Evolutionary conservation across 1,140 invertebrate species (phyloP).

Genomic region (Scaptodrosophila lebanonensis): DNA sequence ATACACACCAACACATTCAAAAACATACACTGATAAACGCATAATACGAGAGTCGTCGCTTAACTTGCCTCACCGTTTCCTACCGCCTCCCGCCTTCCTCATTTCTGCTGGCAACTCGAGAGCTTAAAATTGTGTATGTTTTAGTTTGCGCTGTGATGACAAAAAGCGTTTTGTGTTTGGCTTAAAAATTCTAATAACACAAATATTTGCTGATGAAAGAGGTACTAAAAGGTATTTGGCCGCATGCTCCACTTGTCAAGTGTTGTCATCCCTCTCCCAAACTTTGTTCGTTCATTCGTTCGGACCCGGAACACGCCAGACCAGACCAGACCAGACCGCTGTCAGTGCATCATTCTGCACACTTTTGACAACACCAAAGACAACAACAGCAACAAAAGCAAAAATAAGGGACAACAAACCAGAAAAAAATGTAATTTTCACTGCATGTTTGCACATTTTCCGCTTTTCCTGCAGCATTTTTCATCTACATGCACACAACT

Average conservation of each 20-base stretch:
- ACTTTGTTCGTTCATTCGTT: too few species aligned
- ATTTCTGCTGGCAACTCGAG: too few species aligned
- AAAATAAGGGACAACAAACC: slow-evolving; percentile 62
- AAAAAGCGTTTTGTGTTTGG: slow-evolving; percentile 59
- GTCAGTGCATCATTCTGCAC: slow-evolving; percentile 63
- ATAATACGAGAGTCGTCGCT: too few species aligned
- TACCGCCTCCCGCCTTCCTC: too few species aligned
- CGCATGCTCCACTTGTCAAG: slow-evolving; percentile 71
- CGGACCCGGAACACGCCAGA: too few species aligned
- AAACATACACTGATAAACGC: too few species aligned
- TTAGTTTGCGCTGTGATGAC: slow-evolving; percentile 44
- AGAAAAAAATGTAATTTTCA: slow-evolving; percentile 69
- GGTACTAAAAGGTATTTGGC: slow-evolving; percentile 73
- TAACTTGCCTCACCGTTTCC: too few species aligned
- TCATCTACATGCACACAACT: slow-evolving; percentile 65
- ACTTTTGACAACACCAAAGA: slow-evolving; percentile 68
- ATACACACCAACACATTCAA: slow-evolving; percentile 36
- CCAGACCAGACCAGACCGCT: too few species aligned
- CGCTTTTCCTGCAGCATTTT: slow-evolving; percentile 70
- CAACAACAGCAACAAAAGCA: slow-evolving; percentile 30
- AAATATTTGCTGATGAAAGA: slow-evolving; percentile 75
- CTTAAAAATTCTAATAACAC: slow-evolving; percentile 75
- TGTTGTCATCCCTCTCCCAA: slow-evolving; percentile 10
- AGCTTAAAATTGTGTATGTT: slow-evolving; percentile 19
- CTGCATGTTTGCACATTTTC: slow-evolving; percentile 72